Percentiles rank a stretch among this genome's conserved stretches.
Conservation (phyloP, 2,797 vertebrate genomes). For the Pipistrellus pygmaeus region DNA sequence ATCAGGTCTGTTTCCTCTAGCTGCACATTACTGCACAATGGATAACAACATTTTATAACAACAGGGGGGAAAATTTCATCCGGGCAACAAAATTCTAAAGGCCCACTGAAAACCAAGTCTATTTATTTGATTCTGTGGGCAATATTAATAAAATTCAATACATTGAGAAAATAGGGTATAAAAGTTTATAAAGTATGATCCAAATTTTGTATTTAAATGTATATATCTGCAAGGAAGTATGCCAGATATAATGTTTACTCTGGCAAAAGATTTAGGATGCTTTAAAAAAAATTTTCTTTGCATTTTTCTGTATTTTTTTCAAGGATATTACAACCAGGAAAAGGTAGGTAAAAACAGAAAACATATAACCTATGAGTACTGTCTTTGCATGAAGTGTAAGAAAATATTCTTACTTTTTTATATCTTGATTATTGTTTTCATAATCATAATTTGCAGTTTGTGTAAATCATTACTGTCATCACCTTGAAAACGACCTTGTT, state of each 20-base stretch:
- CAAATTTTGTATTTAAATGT: slow-evolving; percentile 38
- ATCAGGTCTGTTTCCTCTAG: background rate
- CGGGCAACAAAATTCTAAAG: background rate
- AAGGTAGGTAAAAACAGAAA: slow-evolving; percentile 27
- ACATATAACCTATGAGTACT: background rate
- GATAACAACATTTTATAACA: background rate
- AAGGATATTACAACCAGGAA: background rate
- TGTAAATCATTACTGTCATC: background rate
- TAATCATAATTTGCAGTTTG: background rate
- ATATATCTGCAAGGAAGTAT: slow-evolving; percentile 31
- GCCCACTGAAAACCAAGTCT: background rate
- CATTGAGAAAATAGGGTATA: slow-evolving; percentile 2
- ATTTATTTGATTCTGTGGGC: background rate
- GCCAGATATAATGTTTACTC: background rate
- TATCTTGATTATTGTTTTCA: background rate
- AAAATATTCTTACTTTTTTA: background rate
- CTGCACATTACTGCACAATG: background rate
- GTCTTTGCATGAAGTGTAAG: background rate
- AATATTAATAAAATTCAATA: slow-evolving; percentile 27
- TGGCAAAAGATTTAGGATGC: background rate
- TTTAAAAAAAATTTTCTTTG: background rate
- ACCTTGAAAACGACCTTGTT: background rate
- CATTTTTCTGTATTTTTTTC: slow-evolving; percentile 29
- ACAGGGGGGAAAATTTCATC: background rate
- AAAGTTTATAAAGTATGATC: background rate